phyloP scores from a whole-genome alignment of 2,888 invertebrate genomes.

The Cremastobaeus sp. region DNA sequence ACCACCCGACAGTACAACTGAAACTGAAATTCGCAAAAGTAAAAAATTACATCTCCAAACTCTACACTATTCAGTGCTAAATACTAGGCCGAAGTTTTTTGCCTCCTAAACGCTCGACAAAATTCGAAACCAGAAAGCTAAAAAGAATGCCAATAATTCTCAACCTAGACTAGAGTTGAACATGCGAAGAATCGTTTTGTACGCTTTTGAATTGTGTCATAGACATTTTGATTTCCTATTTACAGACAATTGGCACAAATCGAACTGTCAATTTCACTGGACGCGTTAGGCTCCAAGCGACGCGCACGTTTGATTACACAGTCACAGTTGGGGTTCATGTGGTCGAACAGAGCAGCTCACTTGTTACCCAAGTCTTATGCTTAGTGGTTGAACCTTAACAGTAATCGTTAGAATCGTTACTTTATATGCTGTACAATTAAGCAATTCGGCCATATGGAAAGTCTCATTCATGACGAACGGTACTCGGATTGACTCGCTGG shows the following conservation, averaged over 20 bases:
- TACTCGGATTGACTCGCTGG: slow-evolving; percentile 29
- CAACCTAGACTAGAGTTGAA: background rate
- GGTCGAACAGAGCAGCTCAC: slow-evolving; percentile 1
- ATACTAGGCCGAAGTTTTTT: background rate
- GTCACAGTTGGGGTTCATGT: slow-evolving; percentile 3
- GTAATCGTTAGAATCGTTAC: slow-evolving; percentile 28
- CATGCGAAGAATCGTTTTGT: slow-evolving; percentile 17
- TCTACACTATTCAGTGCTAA: no score
- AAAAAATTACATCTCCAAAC: no score
- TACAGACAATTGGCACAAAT: slow-evolving; percentile 54
- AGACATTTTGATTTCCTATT: slow-evolving; percentile 31
- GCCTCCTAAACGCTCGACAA: no score
- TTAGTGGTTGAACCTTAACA: slow-evolving; percentile 19
- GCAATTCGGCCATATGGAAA: slow-evolving; percentile 49
- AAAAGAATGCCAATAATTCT: background rate
- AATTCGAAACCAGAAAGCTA: background rate
- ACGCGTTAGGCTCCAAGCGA: slow-evolving; percentile 18
- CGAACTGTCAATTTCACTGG: slow-evolving; percentile 21
- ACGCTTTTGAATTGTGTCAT: slow-evolving; percentile 20
- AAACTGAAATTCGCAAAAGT: no score
- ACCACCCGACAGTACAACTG: slow-evolving; percentile 5
- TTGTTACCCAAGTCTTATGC: slow-evolving; percentile 13
- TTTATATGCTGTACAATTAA: slow-evolving; percentile 52
- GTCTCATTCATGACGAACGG: slow-evolving; percentile 36
- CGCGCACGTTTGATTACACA: slow-evolving; percentile 8